Evolutionary conservation across 2,888 invertebrate species (phyloP).

Genomic region (Candidula unifasciata): DNA sequence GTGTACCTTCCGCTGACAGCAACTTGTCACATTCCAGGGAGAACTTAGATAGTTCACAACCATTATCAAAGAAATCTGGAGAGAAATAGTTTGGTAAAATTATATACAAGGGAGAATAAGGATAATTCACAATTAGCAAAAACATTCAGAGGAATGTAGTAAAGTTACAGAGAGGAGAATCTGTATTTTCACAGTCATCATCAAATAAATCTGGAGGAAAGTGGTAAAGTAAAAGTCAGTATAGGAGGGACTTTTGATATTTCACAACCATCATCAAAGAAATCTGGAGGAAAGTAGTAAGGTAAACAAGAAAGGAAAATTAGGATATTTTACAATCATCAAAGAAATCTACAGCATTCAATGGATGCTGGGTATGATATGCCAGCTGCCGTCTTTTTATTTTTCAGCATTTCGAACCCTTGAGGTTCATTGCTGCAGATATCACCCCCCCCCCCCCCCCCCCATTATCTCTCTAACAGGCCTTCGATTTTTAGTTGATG

Average conservation of each 20-base stretch:
- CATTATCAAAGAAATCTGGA: conserved; percentile 2
- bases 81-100: neutral
- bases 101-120: neutral
- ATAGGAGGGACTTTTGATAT: neutral
- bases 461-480: too few relatives aligned
- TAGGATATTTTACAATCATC: too few relatives aligned
- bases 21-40: conserved; percentile 41
- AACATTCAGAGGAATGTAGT: too few relatives aligned
- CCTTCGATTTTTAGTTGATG: too few relatives aligned
- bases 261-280: neutral
- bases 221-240: too few relatives aligned
- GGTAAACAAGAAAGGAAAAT: neutral
- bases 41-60: neutral
- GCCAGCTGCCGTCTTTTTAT: too few relatives aligned
- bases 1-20: conserved; percentile 49
- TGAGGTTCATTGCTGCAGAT: too few relatives aligned
- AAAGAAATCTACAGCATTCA: too few relatives aligned
- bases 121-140: neutral
- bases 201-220: conserved; percentile 14
- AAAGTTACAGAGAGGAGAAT: too few relatives aligned
- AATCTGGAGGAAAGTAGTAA: conserved; percentile 7
- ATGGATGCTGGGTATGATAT: too few relatives aligned
- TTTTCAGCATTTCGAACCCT: too few relatives aligned
- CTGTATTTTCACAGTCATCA: neutral
- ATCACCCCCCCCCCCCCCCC: too few relatives aligned